Evolutionary conservation across 1,140 invertebrate genomes (phyloP), one percentile per base, ranked within the genome.

Genomic region (Lordiphosa stackelbergi): DNA sequence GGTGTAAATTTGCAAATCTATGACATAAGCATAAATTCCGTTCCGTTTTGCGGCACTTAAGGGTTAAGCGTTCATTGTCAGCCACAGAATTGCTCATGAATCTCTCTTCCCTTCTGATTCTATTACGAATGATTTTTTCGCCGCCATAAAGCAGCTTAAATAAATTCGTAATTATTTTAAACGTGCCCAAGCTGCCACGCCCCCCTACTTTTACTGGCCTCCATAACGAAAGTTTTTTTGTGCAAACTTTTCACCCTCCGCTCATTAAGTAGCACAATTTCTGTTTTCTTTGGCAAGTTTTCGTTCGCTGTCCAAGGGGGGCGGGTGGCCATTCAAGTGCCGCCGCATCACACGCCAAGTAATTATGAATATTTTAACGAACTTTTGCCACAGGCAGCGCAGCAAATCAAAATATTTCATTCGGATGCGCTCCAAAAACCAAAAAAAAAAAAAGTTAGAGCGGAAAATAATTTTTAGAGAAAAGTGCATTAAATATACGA

Each of bases 351-450:
- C 77, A 83, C 77, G 72, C 77, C 78, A 83, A 81, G 77, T 83
- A 81, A 81, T 81, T 81, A 81, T 81, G 77, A 81, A 81, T 81
- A 81, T 81, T 83, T 81, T 81, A 84, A 77, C 77, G 78, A 81
- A 81, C 77, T 81, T 81, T 81, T 83, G 72, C 77, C 77, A 83
- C 75, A 69, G 75, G 75, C 75, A 81, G 78, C 77, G 72, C 77
- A 69, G 69, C 77, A 83, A 81, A 81, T 81, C 77, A 81, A 81
- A 81, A 81, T 83, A 81, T 83, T 81, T 77, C 73, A 83, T 83
- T 77, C 73, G 72, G 48, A 66, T 66, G 65, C 58, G 62, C 61
- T 31, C 28, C 6, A 31, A 7, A 31, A 31, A 31, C 5, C 16
- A 16, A 31, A 31, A 8, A 46, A 31, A 12, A 22, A 12, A 62